Evolutionary conservation across 2,113 vertebrate species (phyloP), one percentile per base, ranked within the genome.

Genomic region (Callionymus lyra): DNA sequence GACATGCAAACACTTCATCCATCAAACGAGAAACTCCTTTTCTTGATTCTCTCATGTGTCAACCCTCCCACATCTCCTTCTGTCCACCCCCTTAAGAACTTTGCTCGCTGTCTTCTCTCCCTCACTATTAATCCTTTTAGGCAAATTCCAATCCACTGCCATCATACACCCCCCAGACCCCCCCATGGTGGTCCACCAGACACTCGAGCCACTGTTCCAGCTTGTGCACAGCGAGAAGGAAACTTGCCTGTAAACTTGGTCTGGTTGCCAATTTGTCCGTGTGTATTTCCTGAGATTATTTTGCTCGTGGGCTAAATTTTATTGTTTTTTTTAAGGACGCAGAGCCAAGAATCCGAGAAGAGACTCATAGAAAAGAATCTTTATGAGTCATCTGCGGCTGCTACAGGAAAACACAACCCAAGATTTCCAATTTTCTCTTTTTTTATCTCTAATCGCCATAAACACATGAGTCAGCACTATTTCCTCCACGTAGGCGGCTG

Each of bases 91-190:
- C 40, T 31, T n/a, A 41, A 33, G 59, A 67, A 27, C 35, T 49
- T 54, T 12, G 8, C 42, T 56, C 53, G 50, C 55, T 4, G 54
- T 60, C 16, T 56, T 18, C 38, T 47, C 53, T 56, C 36, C 16
- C 52, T 41, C 63, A 53, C 51, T 44, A 10, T 69, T 59, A 60
- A 53, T 39, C 67, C 58, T 51, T 65, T 59, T 63, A 50, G 46
- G 35, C 33, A 31, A 82, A 87, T 87, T 87, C 85, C 84, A 37
- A 73, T 79, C 74, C 51, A 40, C 57, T 82, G 60, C 47, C 73
- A 76, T 86, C 82, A 85, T 77, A 76, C 71, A 72, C 77, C 68
- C 46, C 58, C 65, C 37, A 39, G 43, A 41, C 48, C 60, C 52
- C 45, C 52, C 49, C 53, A 49, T 55, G 47, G 66, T 67, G 44